Conservation (phyloP, 2,797 vertebrate genomes). For the Arnoldichthys spilopterus region DNA sequence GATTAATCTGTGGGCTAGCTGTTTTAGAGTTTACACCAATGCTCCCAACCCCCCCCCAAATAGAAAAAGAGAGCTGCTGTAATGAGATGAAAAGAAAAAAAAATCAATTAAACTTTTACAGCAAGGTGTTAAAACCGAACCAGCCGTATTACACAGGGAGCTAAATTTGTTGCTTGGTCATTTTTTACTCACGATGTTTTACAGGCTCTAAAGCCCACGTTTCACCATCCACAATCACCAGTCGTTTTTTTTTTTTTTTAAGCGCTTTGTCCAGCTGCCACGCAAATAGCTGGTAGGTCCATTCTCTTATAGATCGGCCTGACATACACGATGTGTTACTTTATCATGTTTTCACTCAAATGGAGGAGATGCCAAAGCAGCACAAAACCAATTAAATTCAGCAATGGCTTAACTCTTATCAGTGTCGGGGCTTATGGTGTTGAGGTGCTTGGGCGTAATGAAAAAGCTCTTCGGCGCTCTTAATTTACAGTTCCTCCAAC, state of each 20-base stretch:
- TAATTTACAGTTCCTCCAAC: constrained; percentile 52
- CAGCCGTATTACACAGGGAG: not conserved
- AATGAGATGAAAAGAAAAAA: constrained; percentile 42
- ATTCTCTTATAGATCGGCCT: constrained; percentile 28
- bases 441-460: constrained; percentile 48
- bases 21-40: constrained; percentile 38
- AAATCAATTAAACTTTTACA: constrained; percentile 53
- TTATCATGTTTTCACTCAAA: constrained; percentile 56
- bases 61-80: constrained; percentile 40
- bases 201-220: not conserved
- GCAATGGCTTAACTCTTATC: constrained; percentile 54
- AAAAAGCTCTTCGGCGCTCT: constrained; percentile 46
- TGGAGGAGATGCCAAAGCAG: constrained; percentile 47
- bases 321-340: constrained; percentile 30
- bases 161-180: constrained; percentile 21
- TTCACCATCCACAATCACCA: constrained; percentile 6
- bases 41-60: too few relatives aligned
- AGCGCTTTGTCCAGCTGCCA: constrained; percentile 14
- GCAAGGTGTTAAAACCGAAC: constrained; percentile 21
- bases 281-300: not conserved
- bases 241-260: not conserved
- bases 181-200: constrained; percentile 23
- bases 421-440: constrained; percentile 42
- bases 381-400: constrained; percentile 54
- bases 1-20: constrained; percentile 48